Base-by-base conservation (phyloP, 2,113 vertebrate species). In the Nerophis ophidion region DNA sequence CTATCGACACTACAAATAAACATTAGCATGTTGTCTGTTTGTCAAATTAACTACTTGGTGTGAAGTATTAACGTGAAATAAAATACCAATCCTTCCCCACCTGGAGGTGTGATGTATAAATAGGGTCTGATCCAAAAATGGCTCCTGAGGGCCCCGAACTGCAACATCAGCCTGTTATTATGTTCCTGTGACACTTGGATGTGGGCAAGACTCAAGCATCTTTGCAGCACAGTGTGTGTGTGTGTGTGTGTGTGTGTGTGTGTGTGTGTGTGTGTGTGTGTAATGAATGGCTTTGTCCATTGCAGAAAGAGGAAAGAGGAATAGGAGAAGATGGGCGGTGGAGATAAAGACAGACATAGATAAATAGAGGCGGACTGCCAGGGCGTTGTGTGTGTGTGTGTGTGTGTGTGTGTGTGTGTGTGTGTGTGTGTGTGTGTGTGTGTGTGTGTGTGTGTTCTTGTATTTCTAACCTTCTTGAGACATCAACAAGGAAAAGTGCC, bases 161-260 rank as follows among this genome's bases (percentile, higher is more conserved):
- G 63, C 63, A 48, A 44, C 9, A 17, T 44, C 1, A 47, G 67
- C 71, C 84, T 88, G 53, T 89, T 74, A 88, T 89, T 89, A 89
- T 1, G 45, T 70, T 61, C 57, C 54, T 9, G 54, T 57, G 38
- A 16, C 61, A 47, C 71, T 79, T 79, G 64, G 74, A 81, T 86
- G 84, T 81, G 86, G 83, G 58, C 47, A 52, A 35, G 44, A 52
- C 47, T 69, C 55, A 10, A 76, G 49, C 60, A 63, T 80, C 73
- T 26, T 66, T 71, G 71, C 26, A 26, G 26, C 26, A 3, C 26
- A 26, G 26, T 4, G 2, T 26, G 26, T 26, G 26, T 26, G 26
- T 71, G 26, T 26, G 26, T 26, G 26, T 26, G 26, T 26, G 26
- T 26, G 26, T 26, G 11, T 44, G 40, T 44, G 40, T 44, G 11